Evolutionary conservation across 2,797 vertebrate species (phyloP).

Genomic region (Podargus strigoides): DNA sequence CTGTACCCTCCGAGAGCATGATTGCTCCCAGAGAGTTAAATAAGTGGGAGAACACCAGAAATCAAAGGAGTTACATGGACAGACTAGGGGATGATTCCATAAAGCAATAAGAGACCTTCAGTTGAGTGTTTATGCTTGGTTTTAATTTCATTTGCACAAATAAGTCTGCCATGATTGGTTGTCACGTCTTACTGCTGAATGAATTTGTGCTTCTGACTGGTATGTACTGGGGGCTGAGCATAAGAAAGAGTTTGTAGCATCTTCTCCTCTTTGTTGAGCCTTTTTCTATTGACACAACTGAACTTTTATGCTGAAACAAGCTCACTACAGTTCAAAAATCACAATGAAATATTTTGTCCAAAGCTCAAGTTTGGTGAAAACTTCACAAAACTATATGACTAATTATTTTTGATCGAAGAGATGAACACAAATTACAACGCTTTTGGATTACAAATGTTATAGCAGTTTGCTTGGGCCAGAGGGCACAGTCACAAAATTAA

Average conservation of each 20-base stretch:
- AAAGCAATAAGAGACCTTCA: not conserved
- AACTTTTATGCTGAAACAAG: not conserved
- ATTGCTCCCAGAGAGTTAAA: not conserved
- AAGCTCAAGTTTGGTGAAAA: not conserved
- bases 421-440: not conserved
- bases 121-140: not conserved
- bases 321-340: not conserved
- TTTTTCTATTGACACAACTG: not conserved
- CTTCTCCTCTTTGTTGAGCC: not conserved
- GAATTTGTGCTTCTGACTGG: not conserved
- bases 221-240: fast-evolving
- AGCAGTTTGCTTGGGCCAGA: slow-evolving; percentile 44
- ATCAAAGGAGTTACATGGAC: not conserved
- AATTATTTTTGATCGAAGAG: slow-evolving; percentile 36
- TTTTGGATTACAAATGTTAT: slow-evolving; percentile 29
- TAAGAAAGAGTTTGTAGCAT: not conserved
- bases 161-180: not conserved
- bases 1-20: not conserved
- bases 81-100: not conserved
- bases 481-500: slow-evolving; percentile 29
- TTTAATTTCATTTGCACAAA: not conserved
- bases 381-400: not conserved
- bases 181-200: not conserved
- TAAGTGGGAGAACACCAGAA: not conserved
- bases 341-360: not conserved